A percentile compares a stretch with the other conserved stretches of the same genome.
Evolutionary conservation across 92 coral and sea anemone species (phyloP).

Genomic region (Paramuricea clavata): DNA sequence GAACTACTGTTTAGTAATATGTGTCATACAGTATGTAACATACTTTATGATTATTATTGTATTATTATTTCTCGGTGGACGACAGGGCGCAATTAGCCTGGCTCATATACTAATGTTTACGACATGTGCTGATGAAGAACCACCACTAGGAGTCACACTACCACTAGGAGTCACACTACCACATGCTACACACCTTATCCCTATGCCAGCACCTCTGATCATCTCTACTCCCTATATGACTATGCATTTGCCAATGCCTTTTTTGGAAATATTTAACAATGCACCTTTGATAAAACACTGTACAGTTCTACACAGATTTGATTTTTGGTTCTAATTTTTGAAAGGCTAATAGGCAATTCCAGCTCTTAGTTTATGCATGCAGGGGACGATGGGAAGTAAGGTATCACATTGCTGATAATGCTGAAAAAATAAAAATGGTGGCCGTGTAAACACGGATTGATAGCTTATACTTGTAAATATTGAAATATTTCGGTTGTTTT

Average conservation of each 20-base stretch:
- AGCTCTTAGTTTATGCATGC: too few relatives aligned
- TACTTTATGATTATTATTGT: neutral
- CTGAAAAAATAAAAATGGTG: too few relatives aligned
- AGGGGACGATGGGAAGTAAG: too few relatives aligned
- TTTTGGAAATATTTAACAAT: slow-evolving; percentile 35
- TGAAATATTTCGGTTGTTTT: too few relatives aligned
- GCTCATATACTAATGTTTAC: slow-evolving; percentile 31
- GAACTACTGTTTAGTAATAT: too few relatives aligned
- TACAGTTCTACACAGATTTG: too few relatives aligned
- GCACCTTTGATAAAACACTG: neutral
- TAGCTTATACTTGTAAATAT: too few relatives aligned
- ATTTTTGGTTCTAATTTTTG: too few relatives aligned
- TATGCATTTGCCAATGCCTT: slow-evolving; percentile 54
- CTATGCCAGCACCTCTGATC: slow-evolving; percentile 43
- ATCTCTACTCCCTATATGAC: slow-evolving; percentile 35
- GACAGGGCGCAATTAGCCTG: slow-evolving; percentile 25
- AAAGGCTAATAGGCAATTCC: too few relatives aligned
- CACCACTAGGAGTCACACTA: slow-evolving; percentile 7
- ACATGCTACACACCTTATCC: slow-evolving; percentile 42
- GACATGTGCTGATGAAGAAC: slow-evolving; percentile 47
- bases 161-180: slow-evolving; percentile 45
- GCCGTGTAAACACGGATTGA: too few relatives aligned
- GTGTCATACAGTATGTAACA: neutral
- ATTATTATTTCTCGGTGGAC: slow-evolving; percentile 19
- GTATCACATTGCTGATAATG: too few relatives aligned